A percentile compares a stretch with the other conserved stretches of the same genome.
phyloP scores from a whole-genome alignment of 2,113 vertebrate genomes.

The Buteo buteo region DNA sequence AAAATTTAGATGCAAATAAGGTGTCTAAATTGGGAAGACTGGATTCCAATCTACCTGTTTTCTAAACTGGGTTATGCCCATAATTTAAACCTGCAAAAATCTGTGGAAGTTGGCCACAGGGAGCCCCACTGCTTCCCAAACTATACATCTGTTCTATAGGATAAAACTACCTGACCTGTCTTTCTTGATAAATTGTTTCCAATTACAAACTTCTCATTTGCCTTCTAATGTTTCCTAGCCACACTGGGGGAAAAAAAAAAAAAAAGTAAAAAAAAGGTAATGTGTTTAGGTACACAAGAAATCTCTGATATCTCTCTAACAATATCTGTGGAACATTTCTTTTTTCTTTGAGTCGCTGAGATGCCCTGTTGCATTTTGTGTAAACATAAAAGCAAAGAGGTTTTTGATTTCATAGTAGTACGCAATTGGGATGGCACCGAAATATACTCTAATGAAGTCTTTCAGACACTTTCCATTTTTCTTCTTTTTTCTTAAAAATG shows the following conservation, averaged over 20 bases:
- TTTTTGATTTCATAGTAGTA: background rate
- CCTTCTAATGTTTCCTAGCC: background rate
- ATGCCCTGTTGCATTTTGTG: background rate
- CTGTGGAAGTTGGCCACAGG: background rate
- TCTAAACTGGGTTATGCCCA: background rate
- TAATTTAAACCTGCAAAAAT: background rate
- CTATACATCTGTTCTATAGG: background rate
- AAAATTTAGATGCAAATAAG: background rate
- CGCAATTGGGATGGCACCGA: background rate
- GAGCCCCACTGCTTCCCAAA: background rate
- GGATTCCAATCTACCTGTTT: background rate
- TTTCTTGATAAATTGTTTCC: background rate
- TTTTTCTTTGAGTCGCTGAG: background rate
- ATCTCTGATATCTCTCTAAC: background rate
- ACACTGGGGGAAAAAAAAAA: background rate
- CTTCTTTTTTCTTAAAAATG: background rate
- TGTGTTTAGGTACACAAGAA: background rate
- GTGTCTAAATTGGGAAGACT: background rate
- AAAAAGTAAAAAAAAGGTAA: accelerated
- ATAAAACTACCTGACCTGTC: background rate
- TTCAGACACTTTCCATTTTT: background rate
- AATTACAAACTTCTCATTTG: background rate
- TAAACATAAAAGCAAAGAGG: background rate
- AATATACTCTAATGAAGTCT: background rate
- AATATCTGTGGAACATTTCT: background rate